These are phyloP conservation scores for Egretta garzetta DNA, from an alignment of 2,113 vertebrate genomes.

Conservation along the genomic window DNA sequence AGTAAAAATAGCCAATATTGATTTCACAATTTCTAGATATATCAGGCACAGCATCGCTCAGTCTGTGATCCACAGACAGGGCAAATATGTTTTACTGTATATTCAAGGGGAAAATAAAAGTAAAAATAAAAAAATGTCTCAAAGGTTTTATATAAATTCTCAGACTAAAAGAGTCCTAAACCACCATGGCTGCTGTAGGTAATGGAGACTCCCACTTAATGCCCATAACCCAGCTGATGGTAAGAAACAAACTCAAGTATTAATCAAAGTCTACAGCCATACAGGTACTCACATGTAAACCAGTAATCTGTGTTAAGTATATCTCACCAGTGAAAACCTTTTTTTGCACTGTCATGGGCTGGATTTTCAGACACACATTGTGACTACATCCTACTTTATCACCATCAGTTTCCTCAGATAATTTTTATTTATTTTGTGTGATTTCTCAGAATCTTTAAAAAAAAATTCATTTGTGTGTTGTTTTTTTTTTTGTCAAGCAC, in stretches of 20 bases:
- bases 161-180: background rate
- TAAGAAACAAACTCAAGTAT: background rate
- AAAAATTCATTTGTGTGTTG: fast-evolving
- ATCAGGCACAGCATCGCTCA: background rate
- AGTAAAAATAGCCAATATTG: too few species aligned
- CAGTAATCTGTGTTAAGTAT: background rate
- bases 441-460: background rate
- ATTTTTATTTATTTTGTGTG: background rate
- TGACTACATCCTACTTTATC: background rate
- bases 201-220: background rate
- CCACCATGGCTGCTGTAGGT: background rate
- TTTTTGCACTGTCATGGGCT: background rate
- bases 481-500: background rate
- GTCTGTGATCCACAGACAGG: background rate
- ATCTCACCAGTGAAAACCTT: background rate
- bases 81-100: background rate
- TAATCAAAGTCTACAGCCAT: background rate
- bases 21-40: too few species aligned
- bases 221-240: fast-evolving
- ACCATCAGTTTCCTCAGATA: background rate
- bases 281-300: background rate
- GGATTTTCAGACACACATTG: background rate
- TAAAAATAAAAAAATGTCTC: background rate
- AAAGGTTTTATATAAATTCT: background rate
- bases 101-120: background rate